Conservation (phyloP, 2,113 vertebrate genomes). For the Falcunculus frontatus region DNA sequence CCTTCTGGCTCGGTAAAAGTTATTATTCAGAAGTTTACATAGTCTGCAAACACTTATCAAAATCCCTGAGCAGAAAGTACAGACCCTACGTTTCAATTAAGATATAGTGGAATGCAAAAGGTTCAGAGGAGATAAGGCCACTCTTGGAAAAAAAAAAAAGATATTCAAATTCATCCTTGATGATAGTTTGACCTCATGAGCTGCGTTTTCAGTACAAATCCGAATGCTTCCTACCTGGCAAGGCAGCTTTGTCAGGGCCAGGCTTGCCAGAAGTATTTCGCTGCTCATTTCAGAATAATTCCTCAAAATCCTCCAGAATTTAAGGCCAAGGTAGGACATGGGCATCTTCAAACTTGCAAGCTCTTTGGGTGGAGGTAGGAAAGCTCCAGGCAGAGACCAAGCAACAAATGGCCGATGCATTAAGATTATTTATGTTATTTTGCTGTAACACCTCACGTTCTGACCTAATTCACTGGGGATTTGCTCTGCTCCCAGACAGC, state of each 20-base stretch:
- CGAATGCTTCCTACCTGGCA: neutral
- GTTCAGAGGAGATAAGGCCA: constrained; percentile 69
- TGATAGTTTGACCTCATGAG: constrained; percentile 25
- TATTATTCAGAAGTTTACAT: constrained; percentile 78
- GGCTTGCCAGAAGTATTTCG: neutral
- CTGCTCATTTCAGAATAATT: neutral
- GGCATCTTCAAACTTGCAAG: neutral
- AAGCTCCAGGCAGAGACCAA: neutral
- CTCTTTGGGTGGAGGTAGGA: neutral
- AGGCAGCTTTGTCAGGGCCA: neutral
- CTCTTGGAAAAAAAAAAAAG: neutral
- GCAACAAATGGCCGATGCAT: neutral
- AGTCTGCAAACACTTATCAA: constrained; percentile 79
- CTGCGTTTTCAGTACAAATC: constrained; percentile 30
- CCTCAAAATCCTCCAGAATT: neutral
- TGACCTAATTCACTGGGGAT: neutral
- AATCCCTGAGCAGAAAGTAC: constrained; percentile 78
- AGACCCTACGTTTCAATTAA: constrained; percentile 77
- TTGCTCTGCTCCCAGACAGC: neutral
- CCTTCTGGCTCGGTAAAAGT: constrained; percentile 68
- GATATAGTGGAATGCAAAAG: constrained; percentile 73
- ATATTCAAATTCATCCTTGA: constrained; percentile 66
- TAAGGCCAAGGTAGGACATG: neutral
- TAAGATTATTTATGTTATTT: neutral
- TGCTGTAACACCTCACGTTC: neutral